A percentile compares a stretch with the other conserved stretches of the same genome.
These are phyloP conservation scores for Trichacis sp. DNA, from an alignment of 2,888 invertebrate species.

Conservation along the genomic window DNA sequence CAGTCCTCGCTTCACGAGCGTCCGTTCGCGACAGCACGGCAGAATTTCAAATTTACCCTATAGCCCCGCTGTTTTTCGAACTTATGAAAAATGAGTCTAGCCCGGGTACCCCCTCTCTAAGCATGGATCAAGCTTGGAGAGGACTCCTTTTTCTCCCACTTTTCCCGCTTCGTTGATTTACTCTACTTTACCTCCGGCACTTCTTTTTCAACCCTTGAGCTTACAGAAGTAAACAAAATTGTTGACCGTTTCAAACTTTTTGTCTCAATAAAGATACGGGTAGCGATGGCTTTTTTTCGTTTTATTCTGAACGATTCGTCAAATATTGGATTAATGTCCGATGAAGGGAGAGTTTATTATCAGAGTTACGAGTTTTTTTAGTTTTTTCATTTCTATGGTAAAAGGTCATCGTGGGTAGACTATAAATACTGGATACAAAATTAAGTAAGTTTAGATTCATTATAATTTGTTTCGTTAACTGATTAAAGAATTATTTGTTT, in stretches of 20 bases:
- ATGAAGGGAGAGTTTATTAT: no score
- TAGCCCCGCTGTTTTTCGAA: constrained; percentile 57
- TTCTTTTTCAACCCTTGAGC: constrained; percentile 13
- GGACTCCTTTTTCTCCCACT: constrained; percentile 28
- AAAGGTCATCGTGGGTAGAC: no score
- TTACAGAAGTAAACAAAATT: constrained; percentile 49
- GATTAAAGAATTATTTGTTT: no score
- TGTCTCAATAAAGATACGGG: constrained; percentile 28
- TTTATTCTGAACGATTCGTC: no score
- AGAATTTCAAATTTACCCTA: constrained; percentile 66
- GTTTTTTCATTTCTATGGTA: no score
- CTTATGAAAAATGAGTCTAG: constrained; percentile 65
- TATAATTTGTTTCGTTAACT: no score
- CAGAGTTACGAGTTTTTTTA: no score
- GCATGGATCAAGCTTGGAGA: constrained; percentile 15
- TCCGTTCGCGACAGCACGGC: constrained; percentile 45
- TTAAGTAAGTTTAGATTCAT: no score
- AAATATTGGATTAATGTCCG: no score
- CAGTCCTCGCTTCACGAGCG: constrained; percentile 13
- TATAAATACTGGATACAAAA: no score
- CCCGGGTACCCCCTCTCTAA: constrained; percentile 12
- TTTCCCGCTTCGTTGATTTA: constrained; percentile 21
- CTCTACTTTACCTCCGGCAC: constrained; percentile 28
- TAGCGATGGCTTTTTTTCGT: constrained; percentile 18
- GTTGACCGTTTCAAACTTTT: constrained; percentile 48